Percentiles rank a stretch among this genome's conserved stretches.
These are phyloP conservation scores for Charanyca ferruginea DNA, from an alignment of 2,888 invertebrate species.

Conservation along the genomic window DNA sequence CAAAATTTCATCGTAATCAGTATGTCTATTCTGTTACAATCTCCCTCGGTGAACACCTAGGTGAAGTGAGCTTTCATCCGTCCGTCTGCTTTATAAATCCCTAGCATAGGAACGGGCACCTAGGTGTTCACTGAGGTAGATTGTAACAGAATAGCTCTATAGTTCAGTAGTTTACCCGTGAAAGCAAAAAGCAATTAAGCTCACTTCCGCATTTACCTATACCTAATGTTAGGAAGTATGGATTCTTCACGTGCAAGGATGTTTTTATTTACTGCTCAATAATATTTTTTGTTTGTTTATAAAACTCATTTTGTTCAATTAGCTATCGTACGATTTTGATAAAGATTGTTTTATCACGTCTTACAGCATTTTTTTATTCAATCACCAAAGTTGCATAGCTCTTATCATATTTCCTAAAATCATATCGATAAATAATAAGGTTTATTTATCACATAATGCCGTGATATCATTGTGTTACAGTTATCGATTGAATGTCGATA, in stretches of 20 bases:
- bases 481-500: constrained; percentile 44
- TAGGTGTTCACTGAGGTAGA: too few relatives aligned
- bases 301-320: neutral
- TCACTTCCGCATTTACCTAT: too few relatives aligned
- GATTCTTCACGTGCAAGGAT: neutral
- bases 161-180: too few relatives aligned
- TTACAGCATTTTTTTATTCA: constrained; percentile 10
- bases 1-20: too few relatives aligned
- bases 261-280: neutral
- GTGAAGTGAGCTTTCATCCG: too few relatives aligned
- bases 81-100: too few relatives aligned
- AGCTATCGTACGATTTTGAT: constrained; percentile 32
- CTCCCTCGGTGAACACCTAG: too few relatives aligned
- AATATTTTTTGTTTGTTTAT: constrained; percentile 3
- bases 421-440: constrained; percentile 42
- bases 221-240: too few relatives aligned
- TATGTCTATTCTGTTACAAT: too few relatives aligned
- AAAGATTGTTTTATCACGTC: constrained; percentile 32
- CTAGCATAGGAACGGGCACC: too few relatives aligned
- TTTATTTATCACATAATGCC: constrained; percentile 41
- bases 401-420: constrained; percentile 49
- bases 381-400: constrained; percentile 1
- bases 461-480: constrained; percentile 47
- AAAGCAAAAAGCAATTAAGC: too few relatives aligned
- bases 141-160: too few relatives aligned